phyloP scores from a whole-genome alignment of 2,113 vertebrate species.

The Rhombomys opimus region DNA sequence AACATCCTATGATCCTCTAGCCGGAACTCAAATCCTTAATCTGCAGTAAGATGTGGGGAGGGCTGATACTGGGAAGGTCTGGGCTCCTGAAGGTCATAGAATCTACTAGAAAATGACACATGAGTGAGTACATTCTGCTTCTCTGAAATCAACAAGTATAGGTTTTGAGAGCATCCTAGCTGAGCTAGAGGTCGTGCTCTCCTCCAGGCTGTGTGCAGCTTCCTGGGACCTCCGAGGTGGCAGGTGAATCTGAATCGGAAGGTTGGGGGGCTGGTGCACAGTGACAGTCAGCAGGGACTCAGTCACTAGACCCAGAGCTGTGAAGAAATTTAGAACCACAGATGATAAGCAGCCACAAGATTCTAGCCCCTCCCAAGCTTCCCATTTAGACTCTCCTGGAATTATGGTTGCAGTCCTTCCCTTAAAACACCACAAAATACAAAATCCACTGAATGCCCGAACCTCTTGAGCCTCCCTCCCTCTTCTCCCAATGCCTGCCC shows the following conservation, averaged over 20 bases:
- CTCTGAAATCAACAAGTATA: not conserved
- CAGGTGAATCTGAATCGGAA: not conserved
- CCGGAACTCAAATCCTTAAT: not conserved
- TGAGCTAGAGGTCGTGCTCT: not conserved
- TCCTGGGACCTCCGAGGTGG: not conserved
- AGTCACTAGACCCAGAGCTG: not conserved
- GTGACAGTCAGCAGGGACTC: not conserved
- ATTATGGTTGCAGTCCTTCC: not conserved
- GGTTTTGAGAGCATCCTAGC: not conserved
- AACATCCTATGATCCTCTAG: not conserved
- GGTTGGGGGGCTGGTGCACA: not conserved
- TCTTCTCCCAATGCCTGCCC: no score
- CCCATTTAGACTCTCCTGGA: not conserved
- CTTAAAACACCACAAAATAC: not conserved
- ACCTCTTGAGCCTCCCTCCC: no score
- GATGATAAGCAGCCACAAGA: rapidly evolving
- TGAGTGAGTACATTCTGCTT: no score
- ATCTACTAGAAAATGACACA: not conserved
- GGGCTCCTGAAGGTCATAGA: no score
- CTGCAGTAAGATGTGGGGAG: no score
- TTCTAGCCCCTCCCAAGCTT: not conserved
- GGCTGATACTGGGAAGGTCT: not conserved
- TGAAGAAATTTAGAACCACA: not conserved
- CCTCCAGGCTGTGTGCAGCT: not conserved
- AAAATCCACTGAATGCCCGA: not conserved